Base-by-base conservation (phyloP, 2,113 vertebrate species). In the Mungos mungo region DNA sequence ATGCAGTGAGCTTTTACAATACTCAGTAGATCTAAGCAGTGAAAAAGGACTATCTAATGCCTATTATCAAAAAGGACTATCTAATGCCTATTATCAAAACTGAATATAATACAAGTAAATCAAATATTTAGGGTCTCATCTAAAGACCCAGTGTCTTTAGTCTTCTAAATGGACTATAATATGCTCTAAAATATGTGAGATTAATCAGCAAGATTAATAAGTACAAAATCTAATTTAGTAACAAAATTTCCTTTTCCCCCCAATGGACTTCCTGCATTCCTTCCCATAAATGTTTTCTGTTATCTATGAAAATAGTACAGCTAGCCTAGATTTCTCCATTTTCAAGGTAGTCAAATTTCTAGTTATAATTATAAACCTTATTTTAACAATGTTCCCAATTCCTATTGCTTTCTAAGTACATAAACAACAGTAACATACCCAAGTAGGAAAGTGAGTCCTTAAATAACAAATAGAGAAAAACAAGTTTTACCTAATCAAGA, bases 291-390 rank as follows among this genome's bases (percentile, higher is more conserved):
- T 21, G 31, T 31, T 93, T 54, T 57, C 38, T 88, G 82, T 50
- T 84, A 74, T n/a, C 65, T 83, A 83, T 25, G 21, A 90, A 95
- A 87, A 13, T 57, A 77, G 2, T 84, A 74, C 7, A 72, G 33
- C 50, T 84, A 89, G 50, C 3, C 9, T 35, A 86, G 33, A 2
- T 86, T 77, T 90, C 10, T 76, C 60, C 57, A 90, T 83, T 96
- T 94, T 65, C 52, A 96, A 96, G 66, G 38, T 63, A 72, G 27
- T 7, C 63, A 92, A 45, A 84, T 84, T 91, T 88, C 27, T 92
- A 41, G 1, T 90, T 87, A 35, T 71, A 63, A 69, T 66, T 54
- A 25, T 3, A 87, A 93, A 60, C 5, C 16, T 41, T 80, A 93
- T 83, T 95, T 90, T 85, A 74, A 93, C 45, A 95, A 85, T 80